Evolutionary conservation across 2,797 vertebrate genomes (phyloP), one percentile per base, ranked within the genome.

Genomic region (Centroberyx gerrardi): DNA sequence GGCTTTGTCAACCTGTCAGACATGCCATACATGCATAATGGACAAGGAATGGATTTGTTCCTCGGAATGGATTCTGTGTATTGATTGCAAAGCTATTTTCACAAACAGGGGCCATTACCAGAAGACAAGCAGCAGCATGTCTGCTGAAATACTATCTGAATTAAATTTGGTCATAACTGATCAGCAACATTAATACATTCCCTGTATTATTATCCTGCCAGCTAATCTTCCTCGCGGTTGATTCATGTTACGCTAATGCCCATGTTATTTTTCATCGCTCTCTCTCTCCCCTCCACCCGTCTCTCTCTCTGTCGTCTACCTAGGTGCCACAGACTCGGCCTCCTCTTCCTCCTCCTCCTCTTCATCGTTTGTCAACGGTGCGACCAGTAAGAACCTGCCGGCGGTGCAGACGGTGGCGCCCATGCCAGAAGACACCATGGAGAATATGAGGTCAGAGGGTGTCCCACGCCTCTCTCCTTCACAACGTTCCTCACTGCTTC

Each of bases 341-440:
- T 99, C 98, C 60, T 98, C 98, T 8, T 98, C 98, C 70, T 97
- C 98, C 51, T 99, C 98, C 73, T 99, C 98, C 0, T 98, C 97
- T 55, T 99, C 98, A 59, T 99, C 98, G 62, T 99, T 99, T 90
- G 98, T 99, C 72, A 99, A 99, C 68, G 98, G 98, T 76, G 98
- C 97, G 84, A 99, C 98, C 58, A 99, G 98, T 92, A 99, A 99
- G 95, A 99, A 99, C 81, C 96, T 99, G 59, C 98, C 98, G 10
- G 98, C 98, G 36, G 98, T 99, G 66, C 98, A 99, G 88, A 99
- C 98, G 0, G 98, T 99, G 74, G 98, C 98, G 6, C 98, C 98
- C 64, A 99, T 99, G 98, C 97, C 98, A 3, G 98, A 99, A 68
- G 98, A 99, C 93, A 97, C 96, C 1, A 96, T 98, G 89, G 98